phyloP scores from a whole-genome alignment of 1,140 invertebrate genomes.

The Dinoponera quadriceps region DNA sequence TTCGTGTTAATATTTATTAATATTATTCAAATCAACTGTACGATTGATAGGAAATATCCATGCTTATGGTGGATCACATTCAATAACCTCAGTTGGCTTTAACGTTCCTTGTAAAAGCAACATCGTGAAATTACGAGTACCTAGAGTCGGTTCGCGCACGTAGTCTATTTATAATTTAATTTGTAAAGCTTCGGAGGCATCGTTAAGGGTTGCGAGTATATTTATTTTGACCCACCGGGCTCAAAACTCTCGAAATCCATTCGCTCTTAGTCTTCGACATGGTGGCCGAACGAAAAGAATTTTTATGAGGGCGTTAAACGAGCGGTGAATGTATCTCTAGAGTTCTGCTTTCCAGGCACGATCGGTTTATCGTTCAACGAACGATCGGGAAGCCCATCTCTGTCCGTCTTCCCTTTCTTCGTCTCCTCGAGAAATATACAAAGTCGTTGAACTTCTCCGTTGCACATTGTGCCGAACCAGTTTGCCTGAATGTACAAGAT shows the following conservation, averaged over 20 bases:
- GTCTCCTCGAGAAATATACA: slow-evolving; percentile 13
- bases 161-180: slow-evolving; percentile 84
- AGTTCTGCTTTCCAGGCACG: slow-evolving; percentile 44
- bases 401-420: slow-evolving; percentile 5
- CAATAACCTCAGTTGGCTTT: not conserved
- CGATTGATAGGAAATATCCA: not conserved
- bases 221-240: slow-evolving; percentile 75
- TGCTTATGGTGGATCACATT: not conserved
- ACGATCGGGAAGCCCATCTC: slow-evolving; percentile 62
- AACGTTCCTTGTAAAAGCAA: not conserved
- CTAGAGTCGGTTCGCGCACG: slow-evolving; percentile 68
- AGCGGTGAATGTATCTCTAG: slow-evolving; percentile 70
- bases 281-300: slow-evolving; percentile 75
- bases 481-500: slow-evolving; percentile 12
- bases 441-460: slow-evolving; percentile 41
- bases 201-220: slow-evolving; percentile 81
- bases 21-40: not conserved
- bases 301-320: slow-evolving; percentile 79
- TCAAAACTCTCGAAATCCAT: slow-evolving; percentile 68
- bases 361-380: slow-evolving; percentile 75
- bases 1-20: not conserved
- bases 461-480: not conserved
- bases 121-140: slow-evolving; percentile 48
- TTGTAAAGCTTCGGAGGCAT: slow-evolving; percentile 80
- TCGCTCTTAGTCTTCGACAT: slow-evolving; percentile 68